Evolutionary conservation across 2,888 invertebrate genomes (phyloP), one percentile per base, ranked within the genome.

Genomic region (Tachina fera): DNA sequence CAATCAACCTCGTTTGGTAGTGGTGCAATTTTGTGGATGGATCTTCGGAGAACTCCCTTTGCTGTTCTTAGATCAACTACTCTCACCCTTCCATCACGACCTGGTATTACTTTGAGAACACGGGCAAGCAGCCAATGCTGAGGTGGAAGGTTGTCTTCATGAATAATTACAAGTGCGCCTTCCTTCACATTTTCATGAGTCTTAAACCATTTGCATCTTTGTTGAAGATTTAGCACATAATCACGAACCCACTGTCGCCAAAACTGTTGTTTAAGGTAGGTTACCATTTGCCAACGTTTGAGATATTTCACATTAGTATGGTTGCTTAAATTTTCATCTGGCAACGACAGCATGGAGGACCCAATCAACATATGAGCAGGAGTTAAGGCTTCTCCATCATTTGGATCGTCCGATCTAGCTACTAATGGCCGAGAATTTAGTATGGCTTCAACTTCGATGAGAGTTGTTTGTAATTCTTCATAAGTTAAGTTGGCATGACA

Each of bases 71-170:
- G 56, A 19, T 84, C 78, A 2, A 80, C 85, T 8, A 84, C 86
- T 49, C 80, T 63, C 2, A 86, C 84, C 41, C 68, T 79, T 3
- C 79, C 83, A 68, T 88, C 56, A 10, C 10, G 56, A 56, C 56
- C 56, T 16, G 56, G 56, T 16, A 56, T 22, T 8, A 58, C 22
- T 11, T 75, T 47, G 51, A 56, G 22, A 22, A 22, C 22, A 22
- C 22, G 22, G 22, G 22, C 22, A 22, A 22, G 22, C 22, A 22
- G 3, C 22, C 22, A 22, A 1, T 22, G 22, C 22, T 22, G 22
- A 22, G 22, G 22, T 22, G 58, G 58, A 58, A 14, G 11, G 14
- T 58, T 58, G 39, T 58, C 58, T 39, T 58, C 31, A 39, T 58
- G 58, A 3, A 22, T 22, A 22, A 22, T 22, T 22, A 58, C 58